These are phyloP conservation scores for Cephus cinctus DNA, from an alignment of 1,140 invertebrate species.

Conservation along the genomic window DNA sequence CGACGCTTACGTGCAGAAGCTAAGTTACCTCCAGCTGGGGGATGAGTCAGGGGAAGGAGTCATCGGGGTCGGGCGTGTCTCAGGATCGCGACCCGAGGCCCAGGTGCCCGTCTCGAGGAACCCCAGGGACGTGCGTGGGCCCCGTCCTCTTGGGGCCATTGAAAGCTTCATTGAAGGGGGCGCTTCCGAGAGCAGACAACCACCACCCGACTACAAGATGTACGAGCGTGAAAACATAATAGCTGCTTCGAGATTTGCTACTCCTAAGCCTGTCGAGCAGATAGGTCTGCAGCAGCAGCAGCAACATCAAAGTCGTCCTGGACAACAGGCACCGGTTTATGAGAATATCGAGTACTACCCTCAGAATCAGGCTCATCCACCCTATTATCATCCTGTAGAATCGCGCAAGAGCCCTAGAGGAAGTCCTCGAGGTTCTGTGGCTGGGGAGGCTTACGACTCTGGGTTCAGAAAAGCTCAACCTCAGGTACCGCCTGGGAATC, in stretches of 20 bases:
- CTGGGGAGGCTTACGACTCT: conserved; percentile 60
- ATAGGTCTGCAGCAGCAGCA: conserved; percentile 25
- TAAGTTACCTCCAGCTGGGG: conserved; percentile 47
- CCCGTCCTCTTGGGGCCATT: conserved; percentile 52
- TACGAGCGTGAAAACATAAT: conserved; percentile 68
- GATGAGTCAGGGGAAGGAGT: conserved; percentile 37
- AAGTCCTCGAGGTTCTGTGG: conserved; percentile 47
- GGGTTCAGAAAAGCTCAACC: conserved; percentile 65
- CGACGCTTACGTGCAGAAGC: conserved; percentile 50
- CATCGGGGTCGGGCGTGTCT: conserved; percentile 19
- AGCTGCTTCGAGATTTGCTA: conserved; percentile 73
- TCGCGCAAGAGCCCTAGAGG: conserved; percentile 44
- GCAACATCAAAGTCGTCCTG: conserved; percentile 16
- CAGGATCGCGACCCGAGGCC: conserved; percentile 44
- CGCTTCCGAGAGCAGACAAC: conserved; percentile 21
- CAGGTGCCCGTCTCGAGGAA: conserved; percentile 45
- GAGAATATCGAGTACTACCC: conserved; percentile 80
- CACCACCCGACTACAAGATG: conserved; percentile 59
- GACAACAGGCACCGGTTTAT: conserved; percentile 66
- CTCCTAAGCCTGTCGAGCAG: conserved; percentile 69
- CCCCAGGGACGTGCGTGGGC: conserved; percentile 14
- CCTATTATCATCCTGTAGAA: conserved; percentile 63
- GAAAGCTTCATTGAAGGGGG: conserved; percentile 57
- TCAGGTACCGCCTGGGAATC: conserved; percentile 65
- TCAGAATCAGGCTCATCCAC: conserved; percentile 54